Evolutionary conservation across 1,140 invertebrate species (phyloP), one percentile per base, ranked within the genome.

Genomic region (Laodelphax striatellus): DNA sequence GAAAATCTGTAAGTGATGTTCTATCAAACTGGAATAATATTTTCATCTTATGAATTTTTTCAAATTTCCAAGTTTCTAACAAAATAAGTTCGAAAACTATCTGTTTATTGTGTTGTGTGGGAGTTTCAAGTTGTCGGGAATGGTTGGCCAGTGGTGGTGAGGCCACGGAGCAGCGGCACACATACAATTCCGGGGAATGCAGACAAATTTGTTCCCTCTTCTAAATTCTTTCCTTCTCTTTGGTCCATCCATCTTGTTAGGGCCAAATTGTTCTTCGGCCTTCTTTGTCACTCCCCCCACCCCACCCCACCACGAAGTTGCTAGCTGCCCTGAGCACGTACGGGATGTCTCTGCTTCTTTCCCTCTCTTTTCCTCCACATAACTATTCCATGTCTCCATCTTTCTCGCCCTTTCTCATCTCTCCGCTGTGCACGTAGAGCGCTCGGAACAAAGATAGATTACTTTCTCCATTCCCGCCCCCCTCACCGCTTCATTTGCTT

Each of bases 141-240:
- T n/a, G 43, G 43, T n/a, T 50, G 21, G 21, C 46, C 46, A 17
- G 46, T 17, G 6, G n/a, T 14, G 46, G 16, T 50, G 46, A 9
- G 46, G 46, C 21, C 21, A 19, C 9, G 46, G 11, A 22, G 16
- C 6, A 14, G 21, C 46, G 11, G 21, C 46, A 22, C 16, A 50
- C 21, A 50, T 22, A 50, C 46, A 50, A 50, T 50, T 50, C 46
- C 46, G 21, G 46, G 44, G 57, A 58, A 58, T 58, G 57, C 57
- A 58, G 57, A 58, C 57, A 58, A 58, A 58, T 58, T 58, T 46
- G 43, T 46, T 58, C 57, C 43, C 43, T 58, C 57, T 52, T 52
- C 43, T 21, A 57, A 43, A 58, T 58, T 58, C 44, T 52, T 46
- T 50, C 17, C 57, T 16, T 52, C 42, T 58, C 57, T 52, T 11